Conservation (phyloP, 2,888 invertebrate species). For the Leucophora obtusa region DNA sequence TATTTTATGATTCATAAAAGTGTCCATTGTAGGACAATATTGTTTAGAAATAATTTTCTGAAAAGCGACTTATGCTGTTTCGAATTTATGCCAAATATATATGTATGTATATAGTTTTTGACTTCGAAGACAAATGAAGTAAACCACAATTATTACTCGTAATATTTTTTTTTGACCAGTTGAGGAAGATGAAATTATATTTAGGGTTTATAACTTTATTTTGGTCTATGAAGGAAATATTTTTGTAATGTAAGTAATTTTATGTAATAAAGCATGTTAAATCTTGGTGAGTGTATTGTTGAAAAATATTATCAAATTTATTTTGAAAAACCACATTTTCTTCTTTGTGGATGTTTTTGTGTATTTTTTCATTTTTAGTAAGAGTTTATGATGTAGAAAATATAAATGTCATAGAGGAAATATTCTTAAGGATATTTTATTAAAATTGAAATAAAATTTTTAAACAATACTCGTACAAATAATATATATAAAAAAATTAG, state of each 20-base stretch:
- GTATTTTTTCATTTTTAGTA: neutral
- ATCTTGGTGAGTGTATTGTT: neutral
- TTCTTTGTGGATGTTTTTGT: neutral
- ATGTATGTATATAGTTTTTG: neutral
- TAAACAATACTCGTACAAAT: no score
- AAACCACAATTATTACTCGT: conserved; percentile 37
- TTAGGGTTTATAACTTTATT: neutral
- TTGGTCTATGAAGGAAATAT: neutral
- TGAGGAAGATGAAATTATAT: neutral
- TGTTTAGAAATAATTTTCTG: no score
- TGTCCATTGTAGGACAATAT: no score
- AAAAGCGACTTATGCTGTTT: no score
- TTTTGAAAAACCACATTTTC: neutral
- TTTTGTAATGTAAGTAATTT: neutral
- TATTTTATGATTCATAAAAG: no score
- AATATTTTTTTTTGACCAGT: neutral
- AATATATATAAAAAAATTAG: no score
- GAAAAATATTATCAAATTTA: neutral
- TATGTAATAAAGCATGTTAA: neutral
- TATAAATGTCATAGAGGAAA: neutral
- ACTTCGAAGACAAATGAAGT: neutral
- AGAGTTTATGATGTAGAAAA: neutral
- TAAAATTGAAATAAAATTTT: no score
- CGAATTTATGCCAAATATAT: no score
- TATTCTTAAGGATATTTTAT: neutral